Evolutionary conservation across 2,888 invertebrate species (phyloP), one percentile per base, ranked within the genome.

Genomic region (Escarpia spicata): DNA sequence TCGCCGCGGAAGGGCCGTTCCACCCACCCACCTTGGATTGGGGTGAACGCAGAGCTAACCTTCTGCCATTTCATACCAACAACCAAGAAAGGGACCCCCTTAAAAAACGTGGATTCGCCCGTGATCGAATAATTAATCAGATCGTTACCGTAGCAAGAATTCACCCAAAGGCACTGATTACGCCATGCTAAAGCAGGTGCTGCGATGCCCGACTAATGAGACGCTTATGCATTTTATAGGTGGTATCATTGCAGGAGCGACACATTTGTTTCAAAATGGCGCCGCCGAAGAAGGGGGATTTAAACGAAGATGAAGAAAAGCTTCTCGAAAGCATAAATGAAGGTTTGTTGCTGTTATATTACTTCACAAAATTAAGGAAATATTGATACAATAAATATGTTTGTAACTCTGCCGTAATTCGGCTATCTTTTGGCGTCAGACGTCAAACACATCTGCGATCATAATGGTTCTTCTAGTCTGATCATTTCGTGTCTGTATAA

Each of bases 211-310:
- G 19, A 26, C 19, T n/a, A 75, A 75, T 75, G 75, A 26, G 75
- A n/a, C n/a, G n/a, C 26, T 75, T 6, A 26, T 26, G 26, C 75
- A 26, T 75, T 75, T 75, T 26, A 75, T 75, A 75, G 75, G 26
- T 3, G 19, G 75, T 26, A 75, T 75, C 75, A 75, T 75, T 75
- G 26, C 75, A 75, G 3, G 26, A 75, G 75, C 75, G n/a, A 75
- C 75, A 75, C 75, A 75, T 75, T 75, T 75, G 75, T 75, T 75
- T 75, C 75, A 75, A 75, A 75, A 75, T 75, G 75, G 75, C 75
- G 75, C 75, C 75, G 75, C 75, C 19, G 75, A 75, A 75, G 19
- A 75, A 75, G 75, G 75, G 75, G 26, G 75, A 75, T 75, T 75
- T 75, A 75, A 75, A 75, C 75, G 75, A 75, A 75, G 75, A 75